A percentile compares a stretch with the other conserved stretches of the same genome.
Conservation (phyloP, 2,888 invertebrate genomes). For the Ophonus ardosiacus region DNA sequence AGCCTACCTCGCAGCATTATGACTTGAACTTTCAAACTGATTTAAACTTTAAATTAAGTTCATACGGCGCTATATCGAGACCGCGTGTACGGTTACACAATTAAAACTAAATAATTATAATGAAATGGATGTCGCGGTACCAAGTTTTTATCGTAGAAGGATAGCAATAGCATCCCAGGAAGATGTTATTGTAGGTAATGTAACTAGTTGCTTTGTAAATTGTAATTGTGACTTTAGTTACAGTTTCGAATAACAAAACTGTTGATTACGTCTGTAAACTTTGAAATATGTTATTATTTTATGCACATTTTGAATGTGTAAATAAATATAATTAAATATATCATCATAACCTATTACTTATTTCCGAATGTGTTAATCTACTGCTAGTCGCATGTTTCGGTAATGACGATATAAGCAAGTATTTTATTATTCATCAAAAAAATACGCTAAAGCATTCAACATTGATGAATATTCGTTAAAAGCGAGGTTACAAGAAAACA, state of each 20-base stretch:
- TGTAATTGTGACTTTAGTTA: not conserved
- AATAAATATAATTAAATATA: no score
- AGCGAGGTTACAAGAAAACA: no score
- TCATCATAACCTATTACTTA: no score
- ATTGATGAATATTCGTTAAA: no score
- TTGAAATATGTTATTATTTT: not conserved
- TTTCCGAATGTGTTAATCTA: no score
- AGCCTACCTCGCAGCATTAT: slow-evolving; percentile 46
- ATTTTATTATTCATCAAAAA: no score
- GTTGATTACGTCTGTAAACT: not conserved
- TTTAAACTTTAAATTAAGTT: slow-evolving; percentile 64
- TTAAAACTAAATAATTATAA: slow-evolving; percentile 64
- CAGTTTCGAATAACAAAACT: not conserved
- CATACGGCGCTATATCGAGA: slow-evolving; percentile 38
- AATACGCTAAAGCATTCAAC: no score
- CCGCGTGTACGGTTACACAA: slow-evolving; percentile 56
- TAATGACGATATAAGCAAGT: no score
- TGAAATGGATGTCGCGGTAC: slow-evolving; percentile 36
- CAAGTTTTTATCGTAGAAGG: slow-evolving; percentile 30
- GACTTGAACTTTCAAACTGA: slow-evolving; percentile 63
- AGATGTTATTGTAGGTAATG: not conserved
- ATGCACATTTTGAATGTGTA: no score
- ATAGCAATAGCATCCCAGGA: not conserved
- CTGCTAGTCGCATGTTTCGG: no score
- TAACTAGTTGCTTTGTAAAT: not conserved